Evolutionary conservation across 2,888 invertebrate species (phyloP), one percentile per base, ranked within the genome.

Genomic region (Tetanocera ferruginea): DNA sequence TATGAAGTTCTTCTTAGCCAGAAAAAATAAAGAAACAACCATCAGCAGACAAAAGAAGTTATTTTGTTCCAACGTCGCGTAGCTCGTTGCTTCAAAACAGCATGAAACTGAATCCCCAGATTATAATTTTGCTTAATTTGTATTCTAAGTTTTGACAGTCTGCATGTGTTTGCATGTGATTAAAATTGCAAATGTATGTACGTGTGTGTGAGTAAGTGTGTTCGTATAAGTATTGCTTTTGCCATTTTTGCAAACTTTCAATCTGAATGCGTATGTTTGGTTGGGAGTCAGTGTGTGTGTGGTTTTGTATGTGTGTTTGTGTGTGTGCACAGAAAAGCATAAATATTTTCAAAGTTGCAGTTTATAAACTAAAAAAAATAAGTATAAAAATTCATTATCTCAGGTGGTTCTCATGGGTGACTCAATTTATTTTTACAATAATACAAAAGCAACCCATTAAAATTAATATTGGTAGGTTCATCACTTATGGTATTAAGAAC

Each of bases 51-150:
- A 8, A 60, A 60, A 60, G 25, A 60, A 28, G 57, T 25, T 60
- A 23, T 28, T 23, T 60, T 23, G 57, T 69, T 8, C 28, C 37
- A 55, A 37, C 75, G 75, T 31, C 8, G 49, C 49, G n/a, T 52
- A 14, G 2, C 43, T 43, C 31, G 8, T 28, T 62, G 31, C 66
- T 19, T 66, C 28, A 11, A 9, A n/a, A n/a, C 66, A 62, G 64
- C 51, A 64, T 19, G 19, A 28, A 52, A 31, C 51, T 19, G 51
- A 49, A 34, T 37, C 37, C 23, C 57, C 37, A 57, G 72, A 72
- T 72, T 57, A 72, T 57, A 64, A 64, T 74, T 74, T 74, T 64
- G 51, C 74, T 74, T 66, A 74, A 74, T 74, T 74, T 74, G 74
- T 43, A 28, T 74, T 49, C 64, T 51, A 25, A 52, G 51, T 62